Conservation (phyloP, 2,888 invertebrate genomes). For the Cheiracanthium punctorium region DNA sequence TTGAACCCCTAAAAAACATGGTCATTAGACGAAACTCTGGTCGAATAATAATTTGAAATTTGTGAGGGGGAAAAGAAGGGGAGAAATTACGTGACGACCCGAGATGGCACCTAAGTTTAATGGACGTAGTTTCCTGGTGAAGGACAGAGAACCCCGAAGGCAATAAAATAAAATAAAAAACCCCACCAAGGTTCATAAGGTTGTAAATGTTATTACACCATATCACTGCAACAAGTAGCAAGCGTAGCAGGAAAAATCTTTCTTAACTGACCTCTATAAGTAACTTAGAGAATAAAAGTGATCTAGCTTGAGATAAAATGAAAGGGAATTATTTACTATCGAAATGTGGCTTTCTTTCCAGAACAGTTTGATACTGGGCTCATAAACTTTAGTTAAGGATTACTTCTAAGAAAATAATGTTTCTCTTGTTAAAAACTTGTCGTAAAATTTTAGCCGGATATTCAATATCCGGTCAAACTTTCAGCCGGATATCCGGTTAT, state of each 20-base stretch:
- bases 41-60: not conserved
- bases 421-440: no score
- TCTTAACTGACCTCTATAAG: not conserved
- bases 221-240: not conserved
- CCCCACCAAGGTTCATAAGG: not conserved
- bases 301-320: not conserved
- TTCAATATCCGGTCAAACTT: no score
- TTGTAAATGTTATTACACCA: not conserved
- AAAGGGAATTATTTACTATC: not conserved
- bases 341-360: no score
- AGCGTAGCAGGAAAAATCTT: no score
- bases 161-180: not conserved
- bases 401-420: no score
- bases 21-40: not conserved
- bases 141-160: not conserved
- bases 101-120: not conserved
- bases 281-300: not conserved
- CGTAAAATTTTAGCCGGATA: no score
- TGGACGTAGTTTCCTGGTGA: not conserved
- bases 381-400: no score
- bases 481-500: no score
- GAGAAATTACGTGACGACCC: not conserved
- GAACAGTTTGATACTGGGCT: no score
- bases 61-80: not conserved
- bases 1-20: not conserved